Base-by-base conservation (phyloP, 2,888 invertebrate species). In the Tribolium freemani region DNA sequence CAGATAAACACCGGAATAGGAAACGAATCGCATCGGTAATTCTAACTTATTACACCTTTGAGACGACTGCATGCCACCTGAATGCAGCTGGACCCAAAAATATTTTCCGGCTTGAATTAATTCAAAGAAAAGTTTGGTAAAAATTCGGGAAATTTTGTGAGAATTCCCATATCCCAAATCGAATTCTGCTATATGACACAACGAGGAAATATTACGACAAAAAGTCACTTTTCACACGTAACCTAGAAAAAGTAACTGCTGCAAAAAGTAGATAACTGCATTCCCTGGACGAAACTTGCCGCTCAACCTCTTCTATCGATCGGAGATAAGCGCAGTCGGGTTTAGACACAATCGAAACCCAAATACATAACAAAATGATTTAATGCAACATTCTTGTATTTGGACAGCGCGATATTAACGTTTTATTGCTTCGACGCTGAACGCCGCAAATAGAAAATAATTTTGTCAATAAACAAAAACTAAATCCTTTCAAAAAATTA, bases 251-350 rank as follows among this genome's bases (percentile, higher is more conserved):
- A 73, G 72, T 76, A 76, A 73, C 75, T 73, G 74, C 73, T 74
- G 74, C 76, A 77, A 78, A 78, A 77, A 78, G 72, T 77, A 76
- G 76, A 77, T 77, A 78, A 76, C 76, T 78, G 77, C 77, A 78
- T 77, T 78, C 78, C 78, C 77, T 75, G 76, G 75, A 77, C 76
- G 75, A 75, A 74, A 75, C 72, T 77, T 76, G 73, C 70, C 74
- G 75, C 71, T 66, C 72, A 70, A 75, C 64, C 71, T 64, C 57
- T 66, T 44, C 67, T 67, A 75, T 76, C 74, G 75, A 73, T 76
- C 71, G 57, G 31, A 44, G 46, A 16, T 57, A 30, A 64, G 58
- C 46, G 50, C 71, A 64, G 70, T 38, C 58, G 66, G 53, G 63
- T 30, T 66, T 44, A 66, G 58, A 45, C 46, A 64, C 48, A 66